phyloP scores from a whole-genome alignment of 2,888 invertebrate genomes.

The Drosophila peninsularis region DNA sequence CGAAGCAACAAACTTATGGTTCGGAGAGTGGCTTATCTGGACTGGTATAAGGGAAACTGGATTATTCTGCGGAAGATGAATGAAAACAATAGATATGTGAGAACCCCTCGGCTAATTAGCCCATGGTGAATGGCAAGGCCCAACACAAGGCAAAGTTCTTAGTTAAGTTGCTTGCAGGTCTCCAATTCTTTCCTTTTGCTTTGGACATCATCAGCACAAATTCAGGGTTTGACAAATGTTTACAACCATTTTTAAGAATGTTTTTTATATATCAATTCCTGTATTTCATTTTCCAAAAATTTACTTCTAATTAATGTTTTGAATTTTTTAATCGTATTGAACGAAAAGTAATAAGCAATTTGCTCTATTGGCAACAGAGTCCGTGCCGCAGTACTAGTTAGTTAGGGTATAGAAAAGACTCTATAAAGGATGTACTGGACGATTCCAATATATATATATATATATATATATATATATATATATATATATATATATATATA shows the following conservation, averaged over 20 bases:
- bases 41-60: not conserved
- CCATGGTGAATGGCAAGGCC: not conserved
- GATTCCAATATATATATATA: too few species aligned
- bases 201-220: not conserved
- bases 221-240: not conserved
- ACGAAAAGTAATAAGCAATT: too few species aligned
- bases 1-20: too few species aligned
- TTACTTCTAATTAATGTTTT: conserved; percentile 48
- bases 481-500: too few species aligned
- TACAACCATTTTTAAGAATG: not conserved
- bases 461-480: too few species aligned
- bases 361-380: too few species aligned
- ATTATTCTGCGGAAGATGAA: not conserved
- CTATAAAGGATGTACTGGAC: not conserved
- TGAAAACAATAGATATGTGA: not conserved
- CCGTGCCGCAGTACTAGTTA: conserved; percentile 11
- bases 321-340: too few species aligned
- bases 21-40: not conserved
- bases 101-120: not conserved
- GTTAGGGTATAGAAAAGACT: not conserved
- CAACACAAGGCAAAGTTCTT: not conserved
- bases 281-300: conserved; percentile 27
- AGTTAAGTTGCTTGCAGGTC: too few species aligned
- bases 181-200: not conserved
- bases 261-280: not conserved